Evolutionary conservation across 92 coral and sea anemone species (phyloP).

Genomic region (Siderastrea radians): DNA sequence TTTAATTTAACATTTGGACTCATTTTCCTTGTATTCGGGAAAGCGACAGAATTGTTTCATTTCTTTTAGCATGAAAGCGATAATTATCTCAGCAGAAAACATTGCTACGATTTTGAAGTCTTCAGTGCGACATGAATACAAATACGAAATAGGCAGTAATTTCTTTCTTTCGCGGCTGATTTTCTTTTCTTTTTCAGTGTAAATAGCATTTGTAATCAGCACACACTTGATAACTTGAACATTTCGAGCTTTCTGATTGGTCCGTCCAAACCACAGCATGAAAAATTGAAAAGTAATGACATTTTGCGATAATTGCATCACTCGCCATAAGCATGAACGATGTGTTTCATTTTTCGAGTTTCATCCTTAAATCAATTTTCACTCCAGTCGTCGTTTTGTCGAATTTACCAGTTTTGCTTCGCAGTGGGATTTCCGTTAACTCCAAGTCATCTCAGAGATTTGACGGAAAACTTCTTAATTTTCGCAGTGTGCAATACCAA

Average conservation of each 20-base stretch:
- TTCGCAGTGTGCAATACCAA: not conserved
- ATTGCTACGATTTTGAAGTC: conserved; percentile 5
- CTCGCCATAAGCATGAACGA: not conserved
- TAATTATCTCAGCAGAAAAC: not conserved
- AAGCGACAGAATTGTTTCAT: not conserved
- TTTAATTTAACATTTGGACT: not conserved
- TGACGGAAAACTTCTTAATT: not conserved
- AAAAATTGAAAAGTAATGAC: conserved; percentile 70
- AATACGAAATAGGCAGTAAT: conserved; percentile 6
- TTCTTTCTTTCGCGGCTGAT: conserved; percentile 28
- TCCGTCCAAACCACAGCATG: conserved; percentile 50
- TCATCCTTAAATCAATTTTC: not conserved
- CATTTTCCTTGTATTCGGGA: not conserved
- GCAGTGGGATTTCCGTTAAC: not conserved
- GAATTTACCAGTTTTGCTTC: not conserved
- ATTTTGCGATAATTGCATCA: conserved; percentile 22
- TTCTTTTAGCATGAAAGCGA: not conserved
- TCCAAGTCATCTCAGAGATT: not conserved
- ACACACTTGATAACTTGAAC: conserved; percentile 26
- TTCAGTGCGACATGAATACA: conserved; percentile 1
- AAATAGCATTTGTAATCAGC: conserved; percentile 32
- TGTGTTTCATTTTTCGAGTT: not conserved
- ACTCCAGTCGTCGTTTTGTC: not conserved
- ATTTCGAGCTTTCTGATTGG: conserved; percentile 59
- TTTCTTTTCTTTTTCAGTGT: conserved; percentile 25